Base-by-base conservation (phyloP, 2,888 invertebrate species). In the Lampropteryx suffumata region DNA sequence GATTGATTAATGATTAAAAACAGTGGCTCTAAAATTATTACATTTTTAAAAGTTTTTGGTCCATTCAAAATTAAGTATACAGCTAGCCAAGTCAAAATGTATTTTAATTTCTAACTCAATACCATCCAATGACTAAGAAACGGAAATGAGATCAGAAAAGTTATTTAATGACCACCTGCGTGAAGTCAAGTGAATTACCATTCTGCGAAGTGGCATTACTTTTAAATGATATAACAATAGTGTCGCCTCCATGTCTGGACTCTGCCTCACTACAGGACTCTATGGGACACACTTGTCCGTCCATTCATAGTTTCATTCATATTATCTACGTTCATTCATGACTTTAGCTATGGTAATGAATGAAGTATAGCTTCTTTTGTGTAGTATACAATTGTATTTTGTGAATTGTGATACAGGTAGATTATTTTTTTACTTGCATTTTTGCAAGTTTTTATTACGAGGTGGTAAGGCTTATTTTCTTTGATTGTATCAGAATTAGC, bases 111-210 rank as follows among this genome's bases (percentile, higher is more conserved):
- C 24, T 13, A 48, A 21, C 10, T 33, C 27, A 44, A 48, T 40
- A 14, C 40, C 32, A 34, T 48, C 44, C 29, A 40, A 44, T 35
- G 30, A 48, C 32, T 32, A 56, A 32, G 44, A 64, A 80, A 59
- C 86, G 86, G 87, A 87, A 85, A 87, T 79, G 85, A 81, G 73
- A 59, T 54, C 73, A 65, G 73, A 78, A 83, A 79, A 78, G 76
- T 69, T 64, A 78, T 85, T 81, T 80, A 81, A 86, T 83, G 80
- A 77, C 73, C 83, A 87, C 84, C 84, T 84, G 85, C 68, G 24
- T 34, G 14, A 40, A 61, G 61, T 64, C 55, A 59, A 62, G 55
- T 58, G 55, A 47, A 37, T 17, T 27, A 33, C 40, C 12, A 48
- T 79, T 79, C 76, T 59, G 1, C 59, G 78, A 79, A 79, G 45